Conservation (phyloP, 2,888 invertebrate species). For the Nemurella pictetii region DNA sequence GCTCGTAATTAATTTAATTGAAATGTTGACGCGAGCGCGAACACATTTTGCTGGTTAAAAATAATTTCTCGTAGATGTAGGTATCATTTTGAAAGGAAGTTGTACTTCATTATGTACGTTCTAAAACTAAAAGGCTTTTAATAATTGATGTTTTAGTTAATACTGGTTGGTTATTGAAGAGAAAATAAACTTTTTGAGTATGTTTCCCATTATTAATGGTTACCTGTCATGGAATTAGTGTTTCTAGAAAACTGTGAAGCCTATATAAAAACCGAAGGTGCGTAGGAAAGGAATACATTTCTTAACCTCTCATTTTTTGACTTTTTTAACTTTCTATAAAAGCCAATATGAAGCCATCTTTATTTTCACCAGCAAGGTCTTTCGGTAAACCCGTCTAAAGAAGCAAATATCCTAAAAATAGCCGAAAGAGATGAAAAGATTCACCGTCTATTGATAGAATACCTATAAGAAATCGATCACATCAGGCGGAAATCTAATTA, state of each 20-base stretch:
- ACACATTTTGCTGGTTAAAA: too few relatives aligned
- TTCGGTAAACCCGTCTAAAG: background rate
- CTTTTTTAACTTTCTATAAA: background rate
- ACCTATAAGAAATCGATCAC: background rate
- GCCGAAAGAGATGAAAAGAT: background rate
- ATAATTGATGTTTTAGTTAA: too few relatives aligned
- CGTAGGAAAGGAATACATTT: too few relatives aligned
- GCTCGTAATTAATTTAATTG: background rate
- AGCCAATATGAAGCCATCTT: background rate
- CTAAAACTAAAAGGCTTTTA: too few relatives aligned
- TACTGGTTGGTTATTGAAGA: too few relatives aligned
- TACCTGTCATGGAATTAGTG: too few relatives aligned
- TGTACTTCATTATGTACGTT: too few relatives aligned
- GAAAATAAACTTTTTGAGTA: too few relatives aligned
- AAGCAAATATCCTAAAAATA: background rate
- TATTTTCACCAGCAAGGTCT: background rate
- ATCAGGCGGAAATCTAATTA: background rate
- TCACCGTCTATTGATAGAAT: background rate
- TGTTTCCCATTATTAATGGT: too few relatives aligned
- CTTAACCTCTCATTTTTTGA: background rate
- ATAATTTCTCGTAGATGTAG: too few relatives aligned
- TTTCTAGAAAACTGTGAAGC: too few relatives aligned
- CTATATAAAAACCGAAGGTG: background rate
- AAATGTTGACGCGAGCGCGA: background rate
- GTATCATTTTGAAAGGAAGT: too few relatives aligned